Base-by-base conservation (phyloP, 2,888 invertebrate species). In the Atrina japonica region DNA sequence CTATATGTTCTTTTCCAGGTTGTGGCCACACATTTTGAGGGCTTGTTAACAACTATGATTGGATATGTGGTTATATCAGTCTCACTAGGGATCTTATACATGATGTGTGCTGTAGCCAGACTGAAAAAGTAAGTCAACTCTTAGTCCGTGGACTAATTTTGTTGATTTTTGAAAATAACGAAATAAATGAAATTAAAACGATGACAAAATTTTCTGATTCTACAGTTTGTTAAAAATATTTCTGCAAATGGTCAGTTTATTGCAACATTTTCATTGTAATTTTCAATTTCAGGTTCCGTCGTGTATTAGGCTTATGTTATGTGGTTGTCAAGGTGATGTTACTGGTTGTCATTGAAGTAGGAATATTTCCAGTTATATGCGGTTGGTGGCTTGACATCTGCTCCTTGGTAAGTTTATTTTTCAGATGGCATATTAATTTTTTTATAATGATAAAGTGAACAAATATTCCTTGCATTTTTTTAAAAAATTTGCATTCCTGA, bases 311-410 rank as follows among this genome's bases (percentile, higher is more conserved):
- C 6, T 93, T 99, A 76, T 88, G 89, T 77, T 91, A 91, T 80
- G 86, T 92, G 49, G 91, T 91, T 40, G 90, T 92, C 67, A 92
- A 96, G 91, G 98, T 99, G 5, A 98, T 98, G 0, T 92, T 99
- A 74, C 92, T 99, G 29, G 96, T 98, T 3, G 97, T 99, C 43
- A 95, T 98, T 29, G 99, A 99, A 93, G 97, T 99, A 73, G 98
- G 99, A 2, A 95, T 99, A 0, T 94, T 99, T 83, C 99, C 99
- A 0, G 92, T 99, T 5, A 95, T 99, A 21, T 99, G 98, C 87
- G 99, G 99, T 9, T 99, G 98, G 97, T 99, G 99, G 99, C 92
- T 99, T 71, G 99, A 99, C 89, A 95, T 99, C 68, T 99, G 99
- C 89, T 98, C 99, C 0, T 91, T 99, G 81, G 92, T 92, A 81